A percentile compares a stretch with the other conserved stretches of the same genome.
Conservation (phyloP, 2,113 vertebrate species). For the Hemiprocne comata region DNA sequence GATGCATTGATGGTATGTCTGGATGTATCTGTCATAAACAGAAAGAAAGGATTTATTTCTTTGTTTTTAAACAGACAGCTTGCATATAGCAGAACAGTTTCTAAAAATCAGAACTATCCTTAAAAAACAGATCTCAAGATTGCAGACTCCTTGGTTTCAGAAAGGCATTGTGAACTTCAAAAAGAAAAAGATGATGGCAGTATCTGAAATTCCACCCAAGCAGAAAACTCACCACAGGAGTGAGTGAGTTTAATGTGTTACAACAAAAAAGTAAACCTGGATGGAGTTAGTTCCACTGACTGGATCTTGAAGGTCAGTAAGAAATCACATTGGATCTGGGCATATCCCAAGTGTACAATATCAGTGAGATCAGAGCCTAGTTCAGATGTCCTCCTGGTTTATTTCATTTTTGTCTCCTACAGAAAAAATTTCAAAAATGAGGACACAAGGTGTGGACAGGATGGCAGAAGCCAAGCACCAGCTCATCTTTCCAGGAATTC, state of each 20-base stretch:
- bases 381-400: neutral
- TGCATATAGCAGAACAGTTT: neutral
- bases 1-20: slow-evolving; percentile 63
- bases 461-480: neutral
- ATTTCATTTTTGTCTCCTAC: neutral
- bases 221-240: neutral
- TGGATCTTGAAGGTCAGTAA: neutral
- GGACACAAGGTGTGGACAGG: neutral
- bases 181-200: neutral
- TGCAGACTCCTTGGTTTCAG: neutral
- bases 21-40: slow-evolving; percentile 69
- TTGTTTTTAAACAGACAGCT: neutral
- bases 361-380: neutral
- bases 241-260: neutral
- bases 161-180: neutral
- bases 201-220: neutral
- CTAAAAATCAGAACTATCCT: neutral
- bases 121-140: neutral
- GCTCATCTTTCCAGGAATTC: neutral
- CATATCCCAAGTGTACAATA: neutral
- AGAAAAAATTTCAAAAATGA: neutral
- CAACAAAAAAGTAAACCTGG: neutral
- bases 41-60: neutral
- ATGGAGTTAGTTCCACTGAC: neutral
- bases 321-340: neutral